Evolutionary conservation across 2,888 invertebrate genomes (phyloP).

Genomic region (Epistrophe grossulariae): DNA sequence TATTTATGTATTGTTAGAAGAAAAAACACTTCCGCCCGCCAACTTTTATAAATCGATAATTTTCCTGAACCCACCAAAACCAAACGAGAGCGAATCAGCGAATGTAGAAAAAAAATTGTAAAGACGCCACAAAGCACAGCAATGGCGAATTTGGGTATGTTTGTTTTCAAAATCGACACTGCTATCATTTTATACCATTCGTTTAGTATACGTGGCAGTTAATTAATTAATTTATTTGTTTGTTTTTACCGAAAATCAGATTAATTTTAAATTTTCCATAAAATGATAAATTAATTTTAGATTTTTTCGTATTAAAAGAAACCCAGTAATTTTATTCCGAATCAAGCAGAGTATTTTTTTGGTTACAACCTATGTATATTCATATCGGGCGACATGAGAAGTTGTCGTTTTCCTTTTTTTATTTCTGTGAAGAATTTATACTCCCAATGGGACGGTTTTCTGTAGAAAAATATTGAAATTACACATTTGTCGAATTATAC

Average conservation of each 20-base stretch:
- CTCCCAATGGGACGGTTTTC: too few relatives aligned
- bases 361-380: too few relatives aligned
- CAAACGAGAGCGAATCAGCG: conserved; percentile 40
- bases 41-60: conserved; percentile 73
- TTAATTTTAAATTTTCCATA: neutral
- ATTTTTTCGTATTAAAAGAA: too few relatives aligned
- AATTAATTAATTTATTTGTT: neutral
- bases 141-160: conserved; percentile 68
- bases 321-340: too few relatives aligned
- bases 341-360: too few relatives aligned
- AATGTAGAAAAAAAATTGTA: conserved; percentile 56
- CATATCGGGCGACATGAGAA: too few relatives aligned
- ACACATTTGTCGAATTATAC: too few relatives aligned
- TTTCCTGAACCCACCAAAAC: conserved; percentile 54
- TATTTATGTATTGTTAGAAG: conserved; percentile 65
- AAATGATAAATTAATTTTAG: too few relatives aligned
- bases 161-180: conserved; percentile 35
- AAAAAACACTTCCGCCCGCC: conserved; percentile 71
- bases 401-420: too few relatives aligned
- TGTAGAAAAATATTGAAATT: too few relatives aligned
- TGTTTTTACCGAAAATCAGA: neutral
- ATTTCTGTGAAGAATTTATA: too few relatives aligned
- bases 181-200: conserved; percentile 54
- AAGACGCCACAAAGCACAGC: conserved; percentile 67
- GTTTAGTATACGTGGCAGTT: conserved; percentile 23